Evolutionary conservation across 1,140 invertebrate genomes (phyloP).

Genomic region (Drosophila pandora): DNA sequence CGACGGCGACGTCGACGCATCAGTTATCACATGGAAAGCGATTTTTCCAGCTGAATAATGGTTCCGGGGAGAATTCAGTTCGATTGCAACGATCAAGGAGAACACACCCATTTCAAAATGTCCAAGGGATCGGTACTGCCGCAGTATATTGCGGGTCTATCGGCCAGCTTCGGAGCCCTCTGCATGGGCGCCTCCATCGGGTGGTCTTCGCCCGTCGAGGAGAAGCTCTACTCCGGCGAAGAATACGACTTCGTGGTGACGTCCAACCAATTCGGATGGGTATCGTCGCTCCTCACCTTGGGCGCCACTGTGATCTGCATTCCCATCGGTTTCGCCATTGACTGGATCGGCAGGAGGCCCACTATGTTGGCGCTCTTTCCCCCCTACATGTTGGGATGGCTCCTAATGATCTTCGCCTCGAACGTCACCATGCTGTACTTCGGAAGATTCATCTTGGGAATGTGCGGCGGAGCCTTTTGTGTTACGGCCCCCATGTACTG

Average conservation of each 20-base stretch:
- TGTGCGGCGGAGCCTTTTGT: conserved; percentile 89
- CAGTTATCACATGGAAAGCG: conserved; percentile 36
- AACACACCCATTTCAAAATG: conserved; percentile 29
- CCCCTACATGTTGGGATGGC: conserved; percentile 89
- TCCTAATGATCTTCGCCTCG: conserved; percentile 86
- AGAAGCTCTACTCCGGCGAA: conserved; percentile 75
- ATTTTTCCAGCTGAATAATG: conserved; percentile 54
- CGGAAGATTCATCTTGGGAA: conserved; percentile 89
- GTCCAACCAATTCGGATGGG: conserved; percentile 57
- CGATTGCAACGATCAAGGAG: conserved; percentile 19
- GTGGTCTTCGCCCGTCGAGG: conserved; percentile 88
- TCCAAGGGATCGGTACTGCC: conserved; percentile 54
- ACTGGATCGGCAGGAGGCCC: conserved; percentile 88
- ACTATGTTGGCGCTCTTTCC: conserved; percentile 87
- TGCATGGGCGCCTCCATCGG: conserved; percentile 87
- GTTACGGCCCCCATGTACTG: conserved; percentile 89
- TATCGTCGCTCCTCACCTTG: conserved; percentile 67
- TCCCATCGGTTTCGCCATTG: conserved; percentile 87
- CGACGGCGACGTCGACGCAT: conserved; percentile 23
- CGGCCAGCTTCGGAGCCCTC: conserved; percentile 86
- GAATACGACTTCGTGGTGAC: conserved; percentile 80
- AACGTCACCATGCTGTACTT: conserved; percentile 87
- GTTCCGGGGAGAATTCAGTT: conserved; percentile 47
- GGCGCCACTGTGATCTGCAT: conserved; percentile 86
- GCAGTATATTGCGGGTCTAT: conserved; percentile 73